A percentile compares a stretch with the other conserved stretches of the same genome.
Conservation (phyloP, 2,797 vertebrate genomes). For the Saxicola maurus region DNA sequence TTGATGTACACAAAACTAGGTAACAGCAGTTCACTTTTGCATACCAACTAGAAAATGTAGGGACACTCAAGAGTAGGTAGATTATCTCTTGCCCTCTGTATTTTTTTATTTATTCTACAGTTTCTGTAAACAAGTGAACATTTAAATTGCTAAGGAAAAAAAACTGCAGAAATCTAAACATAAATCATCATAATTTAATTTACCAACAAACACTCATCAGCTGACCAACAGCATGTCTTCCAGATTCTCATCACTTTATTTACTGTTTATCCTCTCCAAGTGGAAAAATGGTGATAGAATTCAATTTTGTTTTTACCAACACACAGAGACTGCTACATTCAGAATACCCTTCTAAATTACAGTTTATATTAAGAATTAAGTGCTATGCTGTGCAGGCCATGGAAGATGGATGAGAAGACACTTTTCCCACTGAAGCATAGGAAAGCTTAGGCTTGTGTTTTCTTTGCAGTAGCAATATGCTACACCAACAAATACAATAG, state of each 20-base stretch:
- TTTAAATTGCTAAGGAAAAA: not conserved
- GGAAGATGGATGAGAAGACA: not conserved
- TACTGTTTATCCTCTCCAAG: not conserved
- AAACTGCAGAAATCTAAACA: not conserved
- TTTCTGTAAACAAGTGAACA: not conserved
- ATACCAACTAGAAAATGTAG: not conserved
- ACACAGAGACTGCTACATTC: not conserved
- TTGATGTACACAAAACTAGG: rapidly evolving
- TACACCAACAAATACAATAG: not conserved
- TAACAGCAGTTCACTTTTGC: not conserved
- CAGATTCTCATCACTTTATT: not conserved
- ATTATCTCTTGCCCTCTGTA: not conserved
- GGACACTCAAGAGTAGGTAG: not conserved
- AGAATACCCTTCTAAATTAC: not conserved
- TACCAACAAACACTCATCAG: not conserved
- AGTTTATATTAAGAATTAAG: not conserved
- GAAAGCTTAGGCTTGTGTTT: not conserved
- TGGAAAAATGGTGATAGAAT: not conserved
- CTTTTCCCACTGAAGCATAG: not conserved
- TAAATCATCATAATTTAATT: not conserved
- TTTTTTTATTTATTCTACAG: not conserved
- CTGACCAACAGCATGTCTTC: not conserved
- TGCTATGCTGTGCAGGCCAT: not conserved
- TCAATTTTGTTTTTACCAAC: not conserved
- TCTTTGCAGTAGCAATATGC: not conserved